Base-by-base conservation (phyloP, 2,888 invertebrate genomes). In the Cheilosia scutellata region DNA sequence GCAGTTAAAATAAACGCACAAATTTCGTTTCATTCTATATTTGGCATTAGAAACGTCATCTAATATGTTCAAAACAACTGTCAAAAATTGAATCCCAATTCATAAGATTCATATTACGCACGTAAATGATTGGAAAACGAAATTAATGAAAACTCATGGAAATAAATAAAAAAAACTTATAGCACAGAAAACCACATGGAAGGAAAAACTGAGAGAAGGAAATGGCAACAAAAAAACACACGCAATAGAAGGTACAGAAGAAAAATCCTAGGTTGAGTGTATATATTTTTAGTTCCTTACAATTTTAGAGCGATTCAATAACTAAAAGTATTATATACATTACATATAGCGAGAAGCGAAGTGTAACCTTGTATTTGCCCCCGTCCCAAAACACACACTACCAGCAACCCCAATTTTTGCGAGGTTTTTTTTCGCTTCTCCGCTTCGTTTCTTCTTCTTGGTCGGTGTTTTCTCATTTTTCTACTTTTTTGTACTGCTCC, bases 291-390 rank as follows among this genome's bases (percentile, higher is more conserved):
- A 89, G 89, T 89, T 90, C 89, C 89, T 89, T 89, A 90, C 89
- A 90, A 89, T 90, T 89, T 90, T 90, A 89, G 88, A 89, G 89
- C 89, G 89, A 89, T 89, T 90, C 89, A 90, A 89, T 90, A 89
- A 90, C 89, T 90, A 89, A 90, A 90, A 87, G 89, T 88, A 88
- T 88, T 89, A 89, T 89, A 89, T 89, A 89, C 88, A 89, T 87
- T 89, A 84, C 89, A 89, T 88, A 89, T 89, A 89, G 87, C 84
- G 88, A 88, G 89, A 89, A 88, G 89, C 89, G 70, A 82, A 79
- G 78, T 79, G 78, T 79, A 89, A 89, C 88, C 89, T 88, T 89
- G 89, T 89, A 88, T 89, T 89, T 89, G 87, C 89, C 88, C 88
- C 88, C 88, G 87, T 88, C 88, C 88, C 87, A 86, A 76, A 84